phyloP scores from a whole-genome alignment of 2,797 vertebrate genomes.

The Xenentodon cancila region DNA sequence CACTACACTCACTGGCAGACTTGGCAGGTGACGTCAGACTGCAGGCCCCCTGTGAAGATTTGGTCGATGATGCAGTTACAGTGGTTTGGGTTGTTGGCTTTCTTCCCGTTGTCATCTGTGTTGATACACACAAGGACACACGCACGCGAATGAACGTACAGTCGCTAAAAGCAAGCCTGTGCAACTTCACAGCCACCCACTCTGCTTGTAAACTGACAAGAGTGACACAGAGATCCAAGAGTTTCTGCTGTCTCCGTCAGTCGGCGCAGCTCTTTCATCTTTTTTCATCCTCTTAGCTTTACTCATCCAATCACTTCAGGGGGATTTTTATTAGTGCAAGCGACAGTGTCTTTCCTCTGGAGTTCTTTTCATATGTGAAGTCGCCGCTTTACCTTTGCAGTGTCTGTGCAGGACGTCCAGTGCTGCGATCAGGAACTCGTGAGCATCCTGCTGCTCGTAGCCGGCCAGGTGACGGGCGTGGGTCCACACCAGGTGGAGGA shows the following conservation, averaged over 20 bases:
- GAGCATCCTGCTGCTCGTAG: slow-evolving; percentile 98
- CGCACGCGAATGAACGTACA: not conserved
- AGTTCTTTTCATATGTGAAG: not conserved
- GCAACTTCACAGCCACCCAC: slow-evolving; percentile 20
- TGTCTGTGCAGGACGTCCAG: slow-evolving; percentile 98
- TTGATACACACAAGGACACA: not conserved
- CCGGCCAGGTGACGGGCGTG: slow-evolving; percentile 97
- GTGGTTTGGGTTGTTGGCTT: slow-evolving; percentile 97
- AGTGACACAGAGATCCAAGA: slow-evolving; percentile 7
- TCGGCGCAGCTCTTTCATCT: not conserved
- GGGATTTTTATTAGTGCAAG: too few relatives aligned
- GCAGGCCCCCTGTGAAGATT: slow-evolving; percentile 95
- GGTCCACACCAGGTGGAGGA: slow-evolving; percentile 98
- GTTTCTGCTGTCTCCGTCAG: not conserved
- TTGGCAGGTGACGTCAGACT: slow-evolving; percentile 97
- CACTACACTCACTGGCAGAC: slow-evolving; percentile 93
- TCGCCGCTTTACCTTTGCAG: slow-evolving; percentile 87
- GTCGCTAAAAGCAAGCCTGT: slow-evolving; percentile 37
- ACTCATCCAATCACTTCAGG: too few relatives aligned
- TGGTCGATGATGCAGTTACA: slow-evolving; percentile 98
- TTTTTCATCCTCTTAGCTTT: not conserved
- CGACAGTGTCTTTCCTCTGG: not conserved
- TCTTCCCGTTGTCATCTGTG: slow-evolving; percentile 93
- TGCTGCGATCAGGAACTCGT: slow-evolving; percentile 97
- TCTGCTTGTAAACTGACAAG: slow-evolving; percentile 22